phyloP scores from a whole-genome alignment of 1,140 invertebrate genomes.

The Tetramorium alpestre region DNA sequence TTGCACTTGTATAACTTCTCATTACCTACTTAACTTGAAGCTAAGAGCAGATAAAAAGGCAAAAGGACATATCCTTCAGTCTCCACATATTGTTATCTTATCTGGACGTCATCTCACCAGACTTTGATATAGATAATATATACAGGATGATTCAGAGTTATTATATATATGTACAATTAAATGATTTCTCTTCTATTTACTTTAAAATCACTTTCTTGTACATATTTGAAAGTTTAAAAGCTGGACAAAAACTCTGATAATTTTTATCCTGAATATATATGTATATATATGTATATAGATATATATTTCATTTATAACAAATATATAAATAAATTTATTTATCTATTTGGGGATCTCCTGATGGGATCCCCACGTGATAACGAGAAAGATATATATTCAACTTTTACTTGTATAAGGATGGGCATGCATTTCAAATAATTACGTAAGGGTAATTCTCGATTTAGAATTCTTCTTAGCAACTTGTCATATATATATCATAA shows the following conservation, averaged over 20 bases:
- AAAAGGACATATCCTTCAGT: slow-evolving; percentile 80
- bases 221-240: not conserved
- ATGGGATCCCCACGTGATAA: slow-evolving; percentile 41
- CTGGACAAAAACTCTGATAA: slow-evolving; percentile 11
- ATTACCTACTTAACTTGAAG: slow-evolving; percentile 54
- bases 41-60: slow-evolving; percentile 76
- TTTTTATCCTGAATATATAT: slow-evolving; percentile 35
- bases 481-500: slow-evolving; percentile 20
- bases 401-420: slow-evolving; percentile 40
- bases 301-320: slow-evolving; percentile 50
- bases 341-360: slow-evolving; percentile 29
- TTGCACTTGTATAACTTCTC: slow-evolving; percentile 47
- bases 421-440: slow-evolving; percentile 59
- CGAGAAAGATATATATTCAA: slow-evolving; percentile 42
- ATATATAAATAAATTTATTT: slow-evolving; percentile 63
- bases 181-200: not conserved
- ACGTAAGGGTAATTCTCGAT: slow-evolving; percentile 25
- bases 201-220: not conserved
- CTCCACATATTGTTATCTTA: slow-evolving; percentile 75
- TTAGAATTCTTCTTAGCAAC: not conserved
- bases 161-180: slow-evolving; percentile 12
- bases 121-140: slow-evolving; percentile 71
- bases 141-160: slow-evolving; percentile 38
- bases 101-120: slow-evolving; percentile 71
- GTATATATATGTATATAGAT: slow-evolving; percentile 51